Conservation (phyloP, 2,888 invertebrate genomes). For the Ametastegia equiseti region DNA sequence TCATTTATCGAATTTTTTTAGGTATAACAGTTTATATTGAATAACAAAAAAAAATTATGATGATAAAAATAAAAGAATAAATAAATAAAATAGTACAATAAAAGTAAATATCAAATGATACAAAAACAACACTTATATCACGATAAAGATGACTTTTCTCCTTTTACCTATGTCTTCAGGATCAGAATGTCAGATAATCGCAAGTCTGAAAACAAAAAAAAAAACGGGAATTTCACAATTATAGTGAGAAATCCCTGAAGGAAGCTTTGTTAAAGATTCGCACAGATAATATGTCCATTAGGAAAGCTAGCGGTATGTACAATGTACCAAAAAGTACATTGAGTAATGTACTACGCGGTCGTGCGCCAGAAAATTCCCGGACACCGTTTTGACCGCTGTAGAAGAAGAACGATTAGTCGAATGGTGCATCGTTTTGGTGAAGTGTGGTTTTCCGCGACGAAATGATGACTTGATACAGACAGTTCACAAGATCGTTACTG, state of each 20-base stretch:
- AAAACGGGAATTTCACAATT: constrained; percentile 40
- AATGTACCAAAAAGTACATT: constrained; percentile 48
- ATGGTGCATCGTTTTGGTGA: constrained; percentile 48
- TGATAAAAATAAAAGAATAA: no score
- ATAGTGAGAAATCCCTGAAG: constrained; percentile 39
- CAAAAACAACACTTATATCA: no score
- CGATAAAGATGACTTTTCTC: no score
- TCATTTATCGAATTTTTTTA: no score
- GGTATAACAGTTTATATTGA: no score
- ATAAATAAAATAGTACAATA: no score
- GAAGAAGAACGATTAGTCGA: constrained; percentile 47
- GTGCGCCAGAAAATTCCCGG: constrained; percentile 37
- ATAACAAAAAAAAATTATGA: no score
- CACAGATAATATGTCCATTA: constrained; percentile 32
- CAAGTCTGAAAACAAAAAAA: not conserved
- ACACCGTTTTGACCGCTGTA: constrained; percentile 16
- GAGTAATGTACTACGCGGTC: constrained; percentile 48
- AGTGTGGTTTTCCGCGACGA: constrained; percentile 48
- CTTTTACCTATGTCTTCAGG: no score
- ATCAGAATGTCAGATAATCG: no score
- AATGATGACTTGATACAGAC: constrained; percentile 47
- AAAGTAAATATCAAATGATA: no score
- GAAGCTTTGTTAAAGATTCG: constrained; percentile 44
- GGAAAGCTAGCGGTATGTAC: constrained; percentile 47
- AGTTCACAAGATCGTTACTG: constrained; percentile 33